Evolutionary conservation across 2,797 vertebrate species (phyloP), one percentile per base, ranked within the genome.

Genomic region (Discoglossus pictus): DNA sequence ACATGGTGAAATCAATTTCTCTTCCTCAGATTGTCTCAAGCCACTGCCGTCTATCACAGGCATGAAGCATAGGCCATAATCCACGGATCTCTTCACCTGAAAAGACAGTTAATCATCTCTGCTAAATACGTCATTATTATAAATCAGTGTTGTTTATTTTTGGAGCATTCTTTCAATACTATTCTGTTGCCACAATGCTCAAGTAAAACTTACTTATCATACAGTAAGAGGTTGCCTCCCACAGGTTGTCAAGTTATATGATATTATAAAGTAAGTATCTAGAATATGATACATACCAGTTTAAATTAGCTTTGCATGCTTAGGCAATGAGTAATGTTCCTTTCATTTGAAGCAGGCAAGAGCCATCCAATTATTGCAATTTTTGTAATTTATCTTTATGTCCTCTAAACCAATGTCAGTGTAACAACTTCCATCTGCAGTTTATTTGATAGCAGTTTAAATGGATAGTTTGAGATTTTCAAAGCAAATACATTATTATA

Each of bases 1-100:
- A 53, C 60, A 27, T 2, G 0, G 25, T 69, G 60, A 76, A 79
- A 79, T 65, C 61, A 44, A 56, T 79, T 73, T 59, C 27, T 62
- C 42, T 59, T 51, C 38, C 40, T 60, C 27, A 15, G 17, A 60
- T 60, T 52, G 65, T 60, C 47, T 60, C 16, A 51, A 60, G 55
- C 55, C 55, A 43, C 55, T 42, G 35, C 25, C n/a, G 24, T 52
- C 55, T 40, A 68, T 68, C 27, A 52, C 36, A n/a, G 55, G 16
- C 55, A 43, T 60, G 46, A 52, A 42, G 24, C 46, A 68, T 60
- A 21, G 38, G 36, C 38, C 46, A 52, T 68, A 52, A 43, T 68
- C 65, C 38, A 51, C 39, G 13, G 40, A n/a, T 52, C 40, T 66
- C 50, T 42, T 24, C 13, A 4, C 38, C 24, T 23, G 25, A 52